Conservation (phyloP, 2,113 vertebrate genomes). For the Microcebus griseorufus region DNA sequence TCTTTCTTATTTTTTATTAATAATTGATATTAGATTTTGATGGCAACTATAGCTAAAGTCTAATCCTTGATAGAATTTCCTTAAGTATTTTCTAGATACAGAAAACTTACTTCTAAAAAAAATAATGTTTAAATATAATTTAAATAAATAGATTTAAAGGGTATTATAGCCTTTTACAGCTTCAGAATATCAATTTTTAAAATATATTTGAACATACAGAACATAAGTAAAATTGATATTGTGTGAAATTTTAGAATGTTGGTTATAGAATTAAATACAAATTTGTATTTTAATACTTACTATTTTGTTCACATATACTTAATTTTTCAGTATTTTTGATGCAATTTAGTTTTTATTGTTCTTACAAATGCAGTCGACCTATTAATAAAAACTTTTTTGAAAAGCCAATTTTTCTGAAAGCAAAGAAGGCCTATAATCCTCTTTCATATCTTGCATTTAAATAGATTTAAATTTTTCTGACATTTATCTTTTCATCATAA, state of each 20-base stretch:
- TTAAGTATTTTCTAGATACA: slow-evolving; percentile 13
- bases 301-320: neutral
- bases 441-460: neutral
- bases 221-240: neutral
- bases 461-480: slow-evolving; percentile 44
- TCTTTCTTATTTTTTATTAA: neutral
- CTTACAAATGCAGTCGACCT: neutral
- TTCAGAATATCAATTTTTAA: slow-evolving; percentile 4
- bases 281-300: neutral
- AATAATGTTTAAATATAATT: neutral
- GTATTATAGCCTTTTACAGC: neutral
- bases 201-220: slow-evolving; percentile 17
- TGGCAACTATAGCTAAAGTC: neutral
- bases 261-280: neutral
- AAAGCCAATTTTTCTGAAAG: slow-evolving; percentile 36
- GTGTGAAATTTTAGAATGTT: slow-evolving; percentile 1
- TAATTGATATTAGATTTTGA: neutral
- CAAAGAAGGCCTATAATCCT: slow-evolving; percentile 8
- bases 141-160: neutral
- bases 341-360: neutral
- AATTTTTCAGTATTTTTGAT: neutral
- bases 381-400: neutral
- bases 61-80: neutral
- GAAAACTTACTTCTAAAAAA: slow-evolving; percentile 15
- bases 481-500: slow-evolving; percentile 49